Conservation (phyloP, 1,140 invertebrate species). For the Venturia canescens region DNA sequence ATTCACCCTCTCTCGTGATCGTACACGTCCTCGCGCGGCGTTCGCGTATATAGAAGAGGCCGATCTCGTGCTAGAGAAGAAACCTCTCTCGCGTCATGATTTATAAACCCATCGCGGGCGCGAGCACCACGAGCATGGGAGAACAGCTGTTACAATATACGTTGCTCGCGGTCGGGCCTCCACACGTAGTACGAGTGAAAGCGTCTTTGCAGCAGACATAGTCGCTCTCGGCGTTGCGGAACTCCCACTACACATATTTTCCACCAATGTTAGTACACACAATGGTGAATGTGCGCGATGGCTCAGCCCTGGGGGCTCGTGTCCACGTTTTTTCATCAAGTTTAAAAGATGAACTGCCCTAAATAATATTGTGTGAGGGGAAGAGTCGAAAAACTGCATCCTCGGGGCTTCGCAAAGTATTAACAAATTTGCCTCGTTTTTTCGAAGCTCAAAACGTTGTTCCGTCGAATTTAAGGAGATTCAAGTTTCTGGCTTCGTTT, state of each 20-base stretch:
- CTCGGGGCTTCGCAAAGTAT: too few relatives aligned
- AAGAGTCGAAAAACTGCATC: too few relatives aligned
- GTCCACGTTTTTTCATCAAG: too few relatives aligned
- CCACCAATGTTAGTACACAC: neutral
- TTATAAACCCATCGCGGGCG: conserved; percentile 45
- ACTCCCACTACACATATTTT: conserved; percentile 18
- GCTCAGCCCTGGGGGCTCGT: neutral
- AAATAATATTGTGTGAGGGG: too few relatives aligned
- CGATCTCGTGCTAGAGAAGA: conserved; percentile 28
- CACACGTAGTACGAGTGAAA: conserved; percentile 24
- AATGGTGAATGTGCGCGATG: neutral
- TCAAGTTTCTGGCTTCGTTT: too few relatives aligned
- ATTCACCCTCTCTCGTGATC: conserved; percentile 10
- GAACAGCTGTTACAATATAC: conserved; percentile 51
- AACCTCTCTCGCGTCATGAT: conserved; percentile 40
- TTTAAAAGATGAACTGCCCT: too few relatives aligned
- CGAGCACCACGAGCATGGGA: conserved; percentile 39
- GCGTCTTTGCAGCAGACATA: conserved; percentile 25
- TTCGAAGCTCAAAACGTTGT: too few relatives aligned
- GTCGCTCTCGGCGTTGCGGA: conserved; percentile 19
- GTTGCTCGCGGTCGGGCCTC: neutral
- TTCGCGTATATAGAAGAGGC: conserved; percentile 7
- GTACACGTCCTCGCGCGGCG: conserved; percentile 23
- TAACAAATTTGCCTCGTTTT: too few relatives aligned
- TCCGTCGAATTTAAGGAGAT: too few relatives aligned